Base-by-base conservation (phyloP, 1,140 invertebrate species). In the Schmidtea mediterranea region DNA sequence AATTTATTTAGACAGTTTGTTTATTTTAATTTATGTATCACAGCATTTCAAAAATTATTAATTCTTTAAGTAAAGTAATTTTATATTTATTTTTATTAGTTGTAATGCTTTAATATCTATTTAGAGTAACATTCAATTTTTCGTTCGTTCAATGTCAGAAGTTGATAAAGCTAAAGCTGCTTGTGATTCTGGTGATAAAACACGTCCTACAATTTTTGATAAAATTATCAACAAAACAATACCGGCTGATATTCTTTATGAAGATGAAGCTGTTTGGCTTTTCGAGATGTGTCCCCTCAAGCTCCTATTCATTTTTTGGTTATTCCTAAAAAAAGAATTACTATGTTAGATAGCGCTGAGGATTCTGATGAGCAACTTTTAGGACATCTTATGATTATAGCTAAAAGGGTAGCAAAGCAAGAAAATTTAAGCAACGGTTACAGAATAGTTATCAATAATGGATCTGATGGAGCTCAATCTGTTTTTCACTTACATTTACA, bases 261-360 rank as follows among this genome's bases (percentile, higher is more conserved):
- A 94, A 70, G 86, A 94, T 64, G 78, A 87, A 47, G 67, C 55
- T 70, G 63, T 49, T 70, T 86, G 3, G 81, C 79, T 15, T 82
- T 86, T 58, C 67, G 77, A 51, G 89, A 95, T 69, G 69, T 92
- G 21, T 76, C 72, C 55, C 75, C 82, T 0, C 82, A 87, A 68
- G 87, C 89, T 9, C 89, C 90, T 0, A 75, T 76, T 0, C 90
- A 98, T 65, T 90, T 94, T 60, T 63, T 98, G 53, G 87, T 98
- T 0, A 92, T 97, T 57, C 90, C 89, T 8, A 75, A 77, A 39
- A 90, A 87, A 62, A 74, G 76, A 0, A 89, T 95, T 55, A 5
- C 73, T 0, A 78, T 77, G 64, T 62, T 95, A 0, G 79, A 79
- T 0, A 73, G 74, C 56, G 74, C 76, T n/a, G 71, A 75, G 48